Conservation (phyloP, 2,888 invertebrate genomes). For the Endomychus coccineus region DNA sequence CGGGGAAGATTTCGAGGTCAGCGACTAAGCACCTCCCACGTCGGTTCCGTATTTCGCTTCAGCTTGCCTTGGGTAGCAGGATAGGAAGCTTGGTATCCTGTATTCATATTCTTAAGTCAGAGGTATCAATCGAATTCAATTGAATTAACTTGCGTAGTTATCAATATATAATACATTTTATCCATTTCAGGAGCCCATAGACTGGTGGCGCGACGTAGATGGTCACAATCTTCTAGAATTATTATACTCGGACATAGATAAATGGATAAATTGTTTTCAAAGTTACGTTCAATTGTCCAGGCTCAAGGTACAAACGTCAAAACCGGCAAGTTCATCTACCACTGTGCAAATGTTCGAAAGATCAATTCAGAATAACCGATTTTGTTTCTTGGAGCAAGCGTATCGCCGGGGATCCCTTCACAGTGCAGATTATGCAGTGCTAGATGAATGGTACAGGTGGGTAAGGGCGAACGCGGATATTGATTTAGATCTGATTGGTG, state of each 20-base stretch:
- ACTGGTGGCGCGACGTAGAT: slow-evolving; percentile 73
- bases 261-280: slow-evolving; percentile 85
- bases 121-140: too few relatives aligned
- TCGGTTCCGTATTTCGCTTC: too few relatives aligned
- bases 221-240: slow-evolving; percentile 77
- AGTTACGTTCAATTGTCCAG: slow-evolving; percentile 87
- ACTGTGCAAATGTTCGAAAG: slow-evolving; percentile 84
- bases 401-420: slow-evolving; percentile 59
- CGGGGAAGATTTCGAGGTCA: too few relatives aligned
- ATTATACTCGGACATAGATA: slow-evolving; percentile 76
- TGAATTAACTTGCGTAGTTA: too few relatives aligned
- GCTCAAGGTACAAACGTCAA: slow-evolving; percentile 66
- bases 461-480: slow-evolving; percentile 65
- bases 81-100: too few relatives aligned
- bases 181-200: slow-evolving; percentile 62
- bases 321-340: slow-evolving; percentile 47
- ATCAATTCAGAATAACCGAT: slow-evolving; percentile 76
- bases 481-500: slow-evolving; percentile 80
- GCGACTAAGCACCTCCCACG: too few relatives aligned
- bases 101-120: too few relatives aligned
- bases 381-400: slow-evolving; percentile 72
- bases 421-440: slow-evolving; percentile 68
- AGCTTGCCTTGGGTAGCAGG: too few relatives aligned
- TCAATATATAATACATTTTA: too few relatives aligned
- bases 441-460: slow-evolving; percentile 84